phyloP scores from a whole-genome alignment of 2,113 vertebrate species.

The Carassius auratus region DNA sequence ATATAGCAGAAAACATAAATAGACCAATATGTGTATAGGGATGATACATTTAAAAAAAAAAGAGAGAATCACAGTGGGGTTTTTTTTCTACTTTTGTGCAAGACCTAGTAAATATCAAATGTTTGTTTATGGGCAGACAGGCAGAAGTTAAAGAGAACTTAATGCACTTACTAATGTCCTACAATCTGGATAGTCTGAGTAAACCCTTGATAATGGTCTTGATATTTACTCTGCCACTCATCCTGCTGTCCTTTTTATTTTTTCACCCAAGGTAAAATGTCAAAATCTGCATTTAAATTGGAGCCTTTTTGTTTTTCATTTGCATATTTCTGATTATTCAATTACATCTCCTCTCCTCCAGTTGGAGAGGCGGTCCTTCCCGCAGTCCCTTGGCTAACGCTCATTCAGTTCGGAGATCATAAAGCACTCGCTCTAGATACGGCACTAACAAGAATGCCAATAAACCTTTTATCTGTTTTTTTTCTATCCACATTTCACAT shows the following conservation, averaged over 20 bases:
- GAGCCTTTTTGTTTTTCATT: conserved; percentile 65
- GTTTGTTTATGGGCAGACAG: not conserved
- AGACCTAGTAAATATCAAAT: not conserved
- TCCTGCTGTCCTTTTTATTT: conserved; percentile 16
- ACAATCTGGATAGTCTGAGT: not conserved
- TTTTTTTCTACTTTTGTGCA: not conserved
- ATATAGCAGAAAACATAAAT: conserved; percentile 19
- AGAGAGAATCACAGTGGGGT: not conserved
- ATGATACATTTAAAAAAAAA: too few species aligned
- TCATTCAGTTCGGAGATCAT: not conserved
- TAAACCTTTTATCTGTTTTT: not conserved
- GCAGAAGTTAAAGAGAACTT: not conserved
- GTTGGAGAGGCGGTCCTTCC: conserved; percentile 35
- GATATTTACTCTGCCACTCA: conserved; percentile 20
- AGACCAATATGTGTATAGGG: not conserved
- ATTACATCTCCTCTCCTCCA: conserved; percentile 57
- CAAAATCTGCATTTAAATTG: conserved; percentile 80
- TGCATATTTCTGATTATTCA: conserved; percentile 74
- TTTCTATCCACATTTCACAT: not conserved
- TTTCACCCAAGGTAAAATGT: conserved; percentile 65
- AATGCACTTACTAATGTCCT: not conserved
- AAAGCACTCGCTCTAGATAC: not conserved
- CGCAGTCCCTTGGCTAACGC: not conserved
- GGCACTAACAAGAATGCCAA: not conserved
- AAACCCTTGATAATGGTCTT: conserved; percentile 19